Evolutionary conservation across 2,113 vertebrate species (phyloP).

Genomic region (Potamarius usumacintae): DNA sequence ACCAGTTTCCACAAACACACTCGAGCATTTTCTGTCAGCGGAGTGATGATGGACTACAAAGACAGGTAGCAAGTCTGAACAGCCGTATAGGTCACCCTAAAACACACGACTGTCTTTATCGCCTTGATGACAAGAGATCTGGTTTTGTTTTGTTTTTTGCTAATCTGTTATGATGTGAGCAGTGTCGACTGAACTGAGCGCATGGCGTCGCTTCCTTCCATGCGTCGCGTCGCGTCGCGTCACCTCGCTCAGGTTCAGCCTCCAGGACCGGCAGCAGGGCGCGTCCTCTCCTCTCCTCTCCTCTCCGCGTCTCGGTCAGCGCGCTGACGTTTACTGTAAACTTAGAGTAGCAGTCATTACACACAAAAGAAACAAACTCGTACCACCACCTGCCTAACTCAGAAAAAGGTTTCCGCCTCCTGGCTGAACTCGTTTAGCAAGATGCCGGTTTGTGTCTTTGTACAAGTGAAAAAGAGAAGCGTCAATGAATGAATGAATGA

Average conservation of each 20-base stretch:
- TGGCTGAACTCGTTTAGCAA: slow-evolving; percentile 4
- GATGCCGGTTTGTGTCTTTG: neutral
- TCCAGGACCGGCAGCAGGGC: slow-evolving; percentile 1
- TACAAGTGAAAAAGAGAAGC: neutral
- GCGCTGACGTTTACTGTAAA: slow-evolving; percentile 17
- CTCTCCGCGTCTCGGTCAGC: too few relatives aligned
- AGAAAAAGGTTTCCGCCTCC: neutral
- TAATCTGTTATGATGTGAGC: slow-evolving; percentile 13
- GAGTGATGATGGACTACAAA: neutral
- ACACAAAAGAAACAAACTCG: neutral
- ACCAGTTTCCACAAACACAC: slow-evolving; percentile 72
- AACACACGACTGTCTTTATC: neutral
- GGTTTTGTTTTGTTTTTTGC: neutral
- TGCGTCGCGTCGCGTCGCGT: slow-evolving; percentile 15
- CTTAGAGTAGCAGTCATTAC: neutral
- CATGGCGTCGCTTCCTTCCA: slow-evolving; percentile 33
- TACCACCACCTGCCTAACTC: neutral
- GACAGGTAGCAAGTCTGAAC: neutral
- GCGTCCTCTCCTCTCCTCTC: neutral
- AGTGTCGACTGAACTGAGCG: neutral
- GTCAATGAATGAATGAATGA: neutral
- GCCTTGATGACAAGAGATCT: too few relatives aligned
- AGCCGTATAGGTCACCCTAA: neutral
- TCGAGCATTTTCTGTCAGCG: slow-evolving; percentile 75
- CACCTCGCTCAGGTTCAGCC: slow-evolving; percentile 44